Conservation (phyloP, 2,888 invertebrate genomes). For the Nudaria mundana region DNA sequence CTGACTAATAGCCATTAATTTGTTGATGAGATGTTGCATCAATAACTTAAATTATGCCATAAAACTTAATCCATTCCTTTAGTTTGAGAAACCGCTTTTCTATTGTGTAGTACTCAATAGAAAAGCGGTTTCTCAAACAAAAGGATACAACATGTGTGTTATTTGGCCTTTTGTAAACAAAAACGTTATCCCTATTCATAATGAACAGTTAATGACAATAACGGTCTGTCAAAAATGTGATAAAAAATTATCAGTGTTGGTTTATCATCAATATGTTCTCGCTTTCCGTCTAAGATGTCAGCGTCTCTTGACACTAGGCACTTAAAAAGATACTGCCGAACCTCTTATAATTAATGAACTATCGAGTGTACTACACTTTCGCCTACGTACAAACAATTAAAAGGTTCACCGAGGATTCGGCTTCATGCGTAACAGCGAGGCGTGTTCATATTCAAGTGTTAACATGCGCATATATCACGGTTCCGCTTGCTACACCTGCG, state of each 20-base stretch:
- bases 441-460: conserved; percentile 69
- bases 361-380: conserved; percentile 49
- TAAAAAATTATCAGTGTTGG: conserved; percentile 32
- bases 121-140: no score
- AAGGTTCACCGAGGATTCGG: conserved; percentile 40
- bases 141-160: no score
- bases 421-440: conserved; percentile 68
- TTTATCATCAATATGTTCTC: conserved; percentile 43
- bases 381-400: conserved; percentile 61
- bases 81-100: no score
- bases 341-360: conserved; percentile 45
- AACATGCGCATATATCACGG: conserved; percentile 76
- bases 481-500: conserved; percentile 71
- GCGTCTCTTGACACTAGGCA: conserved; percentile 28
- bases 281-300: conserved; percentile 39
- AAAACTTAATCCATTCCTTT: no score
- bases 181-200: no score
- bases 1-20: no score
- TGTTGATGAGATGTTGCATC: no score
- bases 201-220: conserved; percentile 18
- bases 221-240: conserved; percentile 23
- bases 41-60: no score
- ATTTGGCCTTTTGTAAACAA: no score
- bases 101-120: no score
- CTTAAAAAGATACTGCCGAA: conserved; percentile 35